phyloP scores from a whole-genome alignment of 2,888 invertebrate genomes.

The Lypha dubia region DNA sequence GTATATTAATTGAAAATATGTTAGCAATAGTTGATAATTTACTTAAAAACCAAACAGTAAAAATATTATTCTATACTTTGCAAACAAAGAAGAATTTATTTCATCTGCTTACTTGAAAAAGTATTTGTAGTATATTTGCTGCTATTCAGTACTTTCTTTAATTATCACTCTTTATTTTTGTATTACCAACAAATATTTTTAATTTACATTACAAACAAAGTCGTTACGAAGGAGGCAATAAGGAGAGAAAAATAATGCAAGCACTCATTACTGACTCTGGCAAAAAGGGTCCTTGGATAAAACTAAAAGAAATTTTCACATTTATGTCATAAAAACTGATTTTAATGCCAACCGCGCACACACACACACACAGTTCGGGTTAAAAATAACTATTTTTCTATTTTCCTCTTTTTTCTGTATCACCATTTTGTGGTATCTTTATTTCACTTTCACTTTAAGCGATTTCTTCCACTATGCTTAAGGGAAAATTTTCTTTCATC shows the following conservation, averaged over 20 bases:
- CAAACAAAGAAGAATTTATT: not conserved
- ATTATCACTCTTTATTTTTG: conserved; percentile 28
- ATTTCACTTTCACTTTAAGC: conserved; percentile 58
- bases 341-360: too few species aligned
- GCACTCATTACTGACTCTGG: conserved; percentile 21
- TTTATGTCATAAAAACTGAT: conserved; percentile 78
- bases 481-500: conserved; percentile 64
- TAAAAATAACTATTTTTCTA: conserved; percentile 49
- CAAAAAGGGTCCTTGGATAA: conserved; percentile 12
- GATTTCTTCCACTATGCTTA: conserved; percentile 53
- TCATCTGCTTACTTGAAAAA: not conserved
- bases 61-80: not conserved
- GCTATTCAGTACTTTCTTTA: conserved; percentile 40
- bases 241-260: conserved; percentile 8
- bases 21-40: not conserved
- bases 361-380: conserved; percentile 67
- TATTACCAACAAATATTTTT: conserved; percentile 27
- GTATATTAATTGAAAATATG: too few species aligned
- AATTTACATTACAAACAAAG: conserved; percentile 57
- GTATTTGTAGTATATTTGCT: conserved; percentile 22
- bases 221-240: not conserved
- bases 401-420: not conserved
- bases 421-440: conserved; percentile 10
- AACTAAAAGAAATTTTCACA: conserved; percentile 1
- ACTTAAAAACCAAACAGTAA: not conserved